Base-by-base conservation (phyloP, 2,888 invertebrate genomes). In the Orchestes rusci region DNA sequence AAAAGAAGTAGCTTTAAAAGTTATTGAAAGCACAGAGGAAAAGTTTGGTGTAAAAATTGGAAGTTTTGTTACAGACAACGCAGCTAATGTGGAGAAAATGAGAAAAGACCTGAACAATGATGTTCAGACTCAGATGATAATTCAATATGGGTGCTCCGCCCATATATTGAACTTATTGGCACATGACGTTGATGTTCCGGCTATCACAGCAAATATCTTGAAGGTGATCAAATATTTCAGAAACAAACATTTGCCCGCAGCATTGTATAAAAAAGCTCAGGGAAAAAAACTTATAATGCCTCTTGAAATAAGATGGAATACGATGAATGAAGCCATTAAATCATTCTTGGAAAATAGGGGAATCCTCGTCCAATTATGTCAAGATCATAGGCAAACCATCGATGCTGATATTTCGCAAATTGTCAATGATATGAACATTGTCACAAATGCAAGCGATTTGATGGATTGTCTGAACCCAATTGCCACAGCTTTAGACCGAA, bases 111-210 rank as follows among this genome's bases (percentile, higher is more conserved):
- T n/a, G n/a, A n/a, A n/a, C n/a, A n/a, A n/a, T n/a, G n/a, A n/a
- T n/a, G n/a, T n/a, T n/a, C n/a, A n/a, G n/a, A n/a, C n/a, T n/a
- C n/a, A n/a, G n/a, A n/a, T n/a, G n/a, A 39, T 54, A 50, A 18
- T 52, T 53, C 43, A 50, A 18, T 20, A 13, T 45, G 19, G 51
- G 33, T 33, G 44, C 12, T 50, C 43, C n/a, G 39, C 33, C 27
- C 44, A 44, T 30, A 31, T 39, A 3, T 13, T 44, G 3, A 39
- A 44, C 31, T 39, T 44, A 16, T 18, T 44, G 16, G 39, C 44
- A 13, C 7, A 44, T 19, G 39, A 44, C 27, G 8, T 38, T 10
- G 18, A 39, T 13, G 31, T 44, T 38, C 44, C 44, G 16, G 7
- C 8, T 10, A 13, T 13, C 5, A 12, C 30, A n/a, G 7, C 7